Conservation (phyloP, 2,113 vertebrate species). For the Vulpes lagopus region DNA sequence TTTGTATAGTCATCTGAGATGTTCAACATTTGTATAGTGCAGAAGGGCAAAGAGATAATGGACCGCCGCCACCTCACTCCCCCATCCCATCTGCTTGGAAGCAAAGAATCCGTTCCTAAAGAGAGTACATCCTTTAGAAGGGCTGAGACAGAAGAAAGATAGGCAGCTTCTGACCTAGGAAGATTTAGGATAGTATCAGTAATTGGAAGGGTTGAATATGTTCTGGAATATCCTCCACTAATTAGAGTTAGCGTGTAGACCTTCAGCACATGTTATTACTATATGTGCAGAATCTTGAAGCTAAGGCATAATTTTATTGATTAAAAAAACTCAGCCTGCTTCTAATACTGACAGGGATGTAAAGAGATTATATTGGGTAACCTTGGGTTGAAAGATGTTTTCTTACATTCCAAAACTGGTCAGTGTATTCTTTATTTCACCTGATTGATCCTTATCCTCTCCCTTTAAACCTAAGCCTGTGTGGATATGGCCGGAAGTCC, state of each 20-base stretch:
- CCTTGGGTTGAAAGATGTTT: conserved; percentile 1
- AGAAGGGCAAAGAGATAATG: neutral
- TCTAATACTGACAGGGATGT: neutral
- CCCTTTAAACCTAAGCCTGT: conserved; percentile 35
- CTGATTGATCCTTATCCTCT: conserved; percentile 59
- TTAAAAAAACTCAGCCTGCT: neutral
- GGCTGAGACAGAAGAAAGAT: neutral
- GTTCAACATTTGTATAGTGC: neutral
- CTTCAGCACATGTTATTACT: neutral
- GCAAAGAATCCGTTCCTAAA: neutral
- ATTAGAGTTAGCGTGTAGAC: neutral
- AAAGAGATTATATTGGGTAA: conserved; percentile 2
- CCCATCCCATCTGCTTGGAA: neutral
- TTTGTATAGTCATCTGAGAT: neutral
- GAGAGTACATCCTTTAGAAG: neutral
- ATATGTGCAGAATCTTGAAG: neutral
- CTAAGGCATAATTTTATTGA: conserved; percentile 30
- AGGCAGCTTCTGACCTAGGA: neutral
- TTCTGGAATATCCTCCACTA: conserved; percentile 18
- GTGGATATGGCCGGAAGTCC: conserved; percentile 83
- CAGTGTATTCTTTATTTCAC: conserved; percentile 64
- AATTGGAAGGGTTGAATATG: neutral
- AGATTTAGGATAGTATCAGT: neutral
- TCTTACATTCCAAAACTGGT: conserved; percentile 48
- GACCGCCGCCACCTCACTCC: neutral